Base-by-base conservation (phyloP, 2,797 vertebrate genomes). In the Cyclopterus lumpus region DNA sequence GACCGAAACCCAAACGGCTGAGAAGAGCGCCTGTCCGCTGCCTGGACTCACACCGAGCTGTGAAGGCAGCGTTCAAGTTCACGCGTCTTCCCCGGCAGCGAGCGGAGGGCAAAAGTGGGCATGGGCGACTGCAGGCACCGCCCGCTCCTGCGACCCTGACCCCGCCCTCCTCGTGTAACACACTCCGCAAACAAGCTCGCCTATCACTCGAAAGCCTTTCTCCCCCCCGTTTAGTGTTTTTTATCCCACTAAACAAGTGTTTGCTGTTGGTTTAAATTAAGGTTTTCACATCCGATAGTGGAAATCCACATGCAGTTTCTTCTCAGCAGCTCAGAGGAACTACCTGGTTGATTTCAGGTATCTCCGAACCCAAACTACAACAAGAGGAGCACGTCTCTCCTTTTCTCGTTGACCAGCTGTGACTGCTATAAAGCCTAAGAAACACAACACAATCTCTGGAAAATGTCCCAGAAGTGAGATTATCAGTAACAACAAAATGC, bases 31-130 rank as follows among this genome's bases (percentile, higher is more conserved):
- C 80, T 77, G 73, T 78, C 80, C 85, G 82, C 72, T 73, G 82
- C 34, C 79, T 81, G 84, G 86, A 85, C 85, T 81, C 80, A 71
- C 67, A 76, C 88, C 79, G 89, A 83, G 70, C 65, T 49, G 69
- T 80, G 81, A 79, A 75, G 82, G 85, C 91, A 54, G 87, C 91
- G 93, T 92, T 96, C 95, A 95, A 95, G 95, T 96, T 96, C 94
- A 95, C 86, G 85, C 92, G 83, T 81, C 86, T 84, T 78, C 85
- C 85, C 91, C 88, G 85, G 85, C 78, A 83, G 81, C 84, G 71
- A 85, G 87, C 82, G 77, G 81, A 86, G 91, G 79, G 89, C 85
- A 80, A 64, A 80, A 86, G 80, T 87, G 89, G 94, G 92, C 88
- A 90, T 78, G 90, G 82, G 86, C 87, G 84, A 88, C 75, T 58